A percentile compares a stretch with the other conserved stretches of the same genome.
These are phyloP conservation scores for Rissa tridactyla DNA, from an alignment of 2,113 vertebrate genomes.

Conservation along the genomic window DNA sequence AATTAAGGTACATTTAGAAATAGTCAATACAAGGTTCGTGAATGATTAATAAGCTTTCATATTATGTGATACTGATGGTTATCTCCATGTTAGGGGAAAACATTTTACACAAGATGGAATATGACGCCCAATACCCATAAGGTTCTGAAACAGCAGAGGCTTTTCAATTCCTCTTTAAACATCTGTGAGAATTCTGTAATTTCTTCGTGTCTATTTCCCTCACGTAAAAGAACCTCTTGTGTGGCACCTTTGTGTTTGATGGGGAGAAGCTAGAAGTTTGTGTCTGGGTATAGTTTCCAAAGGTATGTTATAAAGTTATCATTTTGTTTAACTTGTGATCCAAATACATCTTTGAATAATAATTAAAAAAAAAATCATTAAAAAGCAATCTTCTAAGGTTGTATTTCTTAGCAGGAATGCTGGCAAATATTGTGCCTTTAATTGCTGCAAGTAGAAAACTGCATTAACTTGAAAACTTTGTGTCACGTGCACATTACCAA, in stretches of 20 bases:
- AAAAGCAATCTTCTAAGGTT: neutral
- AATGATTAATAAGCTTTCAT: slow-evolving; percentile 2
- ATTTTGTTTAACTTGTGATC: neutral
- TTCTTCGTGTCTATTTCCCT: neutral
- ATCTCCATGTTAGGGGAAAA: neutral
- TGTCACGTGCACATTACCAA: neutral
- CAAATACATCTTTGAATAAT: neutral
- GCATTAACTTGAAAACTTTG: neutral
- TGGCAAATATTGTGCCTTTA: neutral
- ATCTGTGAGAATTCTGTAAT: neutral
- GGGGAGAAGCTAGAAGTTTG: neutral
- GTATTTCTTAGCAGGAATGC: neutral
- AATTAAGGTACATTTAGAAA: neutral
- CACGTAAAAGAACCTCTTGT: neutral
- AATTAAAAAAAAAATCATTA: neutral
- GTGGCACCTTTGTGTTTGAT: neutral
- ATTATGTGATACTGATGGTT: neutral
- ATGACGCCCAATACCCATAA: neutral
- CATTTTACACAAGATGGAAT: neutral
- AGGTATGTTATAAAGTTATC: neutral
- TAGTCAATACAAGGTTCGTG: neutral
- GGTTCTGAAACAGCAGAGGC: neutral
- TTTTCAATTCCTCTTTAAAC: neutral
- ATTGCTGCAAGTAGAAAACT: neutral
- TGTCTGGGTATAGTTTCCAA: neutral